Percentiles rank a stretch among this genome's conserved stretches.
phyloP scores from a whole-genome alignment of 1,140 invertebrate genomes.

The Drosophila carrolli region DNA sequence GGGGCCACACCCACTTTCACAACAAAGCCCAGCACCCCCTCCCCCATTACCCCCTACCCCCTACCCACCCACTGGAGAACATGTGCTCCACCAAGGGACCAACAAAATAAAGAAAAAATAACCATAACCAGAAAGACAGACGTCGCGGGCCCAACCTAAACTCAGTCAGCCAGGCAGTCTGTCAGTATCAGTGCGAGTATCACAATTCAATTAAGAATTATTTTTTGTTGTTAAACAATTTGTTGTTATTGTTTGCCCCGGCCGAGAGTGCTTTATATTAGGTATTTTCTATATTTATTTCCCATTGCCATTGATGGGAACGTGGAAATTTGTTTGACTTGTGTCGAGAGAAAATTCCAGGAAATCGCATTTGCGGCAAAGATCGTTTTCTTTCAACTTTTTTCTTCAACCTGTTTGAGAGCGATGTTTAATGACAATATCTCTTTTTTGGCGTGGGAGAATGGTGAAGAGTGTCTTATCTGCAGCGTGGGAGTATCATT shows the following conservation, averaged over 20 bases:
- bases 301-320: constrained; percentile 60
- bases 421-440: constrained; percentile 75
- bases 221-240: constrained; percentile 82
- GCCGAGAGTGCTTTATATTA: constrained; percentile 54
- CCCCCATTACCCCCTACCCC: not conserved
- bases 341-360: constrained; percentile 67
- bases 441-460: constrained; percentile 63
- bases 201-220: constrained; percentile 84
- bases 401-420: constrained; percentile 26
- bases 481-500: constrained; percentile 42
- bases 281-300: constrained; percentile 68
- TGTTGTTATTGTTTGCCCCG: constrained; percentile 56
- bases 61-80: constrained; percentile 14
- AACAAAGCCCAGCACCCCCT: constrained; percentile 36
- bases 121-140: constrained; percentile 24
- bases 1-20: constrained; percentile 66
- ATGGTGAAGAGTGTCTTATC: constrained; percentile 30
- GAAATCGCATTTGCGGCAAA: constrained; percentile 76
- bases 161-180: constrained; percentile 53
- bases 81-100: constrained; percentile 48
- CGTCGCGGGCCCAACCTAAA: constrained; percentile 32
- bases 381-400: constrained; percentile 67
- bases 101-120: constrained; percentile 4
- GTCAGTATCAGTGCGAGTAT: constrained; percentile 61
- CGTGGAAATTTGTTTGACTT: constrained; percentile 64